phyloP scores from a whole-genome alignment of 2,888 invertebrate genomes.

The Pteria penguin region DNA sequence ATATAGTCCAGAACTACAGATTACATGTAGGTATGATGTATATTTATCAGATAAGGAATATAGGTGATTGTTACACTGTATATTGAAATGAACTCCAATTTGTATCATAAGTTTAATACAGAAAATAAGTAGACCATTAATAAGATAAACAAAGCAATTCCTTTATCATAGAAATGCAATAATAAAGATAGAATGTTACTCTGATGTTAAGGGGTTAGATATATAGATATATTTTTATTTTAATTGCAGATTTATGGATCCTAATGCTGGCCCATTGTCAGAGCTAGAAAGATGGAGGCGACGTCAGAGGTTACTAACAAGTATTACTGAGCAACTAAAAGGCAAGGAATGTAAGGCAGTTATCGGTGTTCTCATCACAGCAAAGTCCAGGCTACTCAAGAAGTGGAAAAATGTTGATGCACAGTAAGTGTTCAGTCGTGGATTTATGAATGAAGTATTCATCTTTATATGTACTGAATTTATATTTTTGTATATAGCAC shows the following conservation, averaged over 20 bases:
- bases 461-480: neutral
- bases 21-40: no score
- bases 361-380: slow-evolving; percentile 78
- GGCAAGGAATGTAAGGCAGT: slow-evolving; percentile 80
- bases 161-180: no score
- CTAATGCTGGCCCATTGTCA: slow-evolving; percentile 78
- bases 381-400: slow-evolving; percentile 79
- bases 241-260: slow-evolving; percentile 71
- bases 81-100: no score
- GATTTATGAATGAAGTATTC: neutral
- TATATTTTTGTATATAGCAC: neutral
- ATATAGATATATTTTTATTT: no score
- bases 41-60: no score
- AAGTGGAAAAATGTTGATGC: slow-evolving; percentile 79
- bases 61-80: no score
- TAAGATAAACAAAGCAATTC: no score
- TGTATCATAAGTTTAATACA: no score
- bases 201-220: no score
- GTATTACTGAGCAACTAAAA: slow-evolving; percentile 79
- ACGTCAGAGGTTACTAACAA: slow-evolving; percentile 77
- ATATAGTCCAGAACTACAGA: no score
- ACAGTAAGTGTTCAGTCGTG: slow-evolving; percentile 65
- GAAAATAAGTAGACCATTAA: no score
- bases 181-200: no score
- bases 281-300: slow-evolving; percentile 79